A percentile compares a stretch with the other conserved stretches of the same genome.
Conservation (phyloP, 2,888 invertebrate species). For the Amiota minor region DNA sequence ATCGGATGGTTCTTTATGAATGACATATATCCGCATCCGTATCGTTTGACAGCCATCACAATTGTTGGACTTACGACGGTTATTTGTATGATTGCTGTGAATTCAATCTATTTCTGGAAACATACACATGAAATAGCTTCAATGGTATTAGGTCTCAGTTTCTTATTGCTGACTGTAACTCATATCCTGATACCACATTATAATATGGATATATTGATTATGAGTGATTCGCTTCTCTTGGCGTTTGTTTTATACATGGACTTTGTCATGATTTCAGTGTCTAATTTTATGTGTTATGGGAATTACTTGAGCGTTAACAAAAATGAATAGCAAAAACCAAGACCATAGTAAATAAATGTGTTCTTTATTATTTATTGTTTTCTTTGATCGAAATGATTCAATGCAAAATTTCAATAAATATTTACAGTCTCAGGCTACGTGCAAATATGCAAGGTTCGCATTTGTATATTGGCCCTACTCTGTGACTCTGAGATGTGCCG, state of each 20-base stretch:
- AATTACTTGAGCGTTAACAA: background rate
- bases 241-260: constrained; percentile 44
- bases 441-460: constrained; percentile 19
- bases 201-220: constrained; percentile 33
- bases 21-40: constrained; percentile 39
- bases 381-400: background rate
- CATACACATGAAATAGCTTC: constrained; percentile 34
- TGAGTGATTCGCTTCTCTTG: constrained; percentile 40
- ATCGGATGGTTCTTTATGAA: constrained; percentile 9
- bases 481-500: constrained; percentile 12
- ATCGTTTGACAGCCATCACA: constrained; percentile 25
- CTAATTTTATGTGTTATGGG: constrained; percentile 38
- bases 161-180: constrained; percentile 34
- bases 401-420: background rate
- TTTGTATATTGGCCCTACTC: too few species aligned
- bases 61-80: constrained; percentile 38
- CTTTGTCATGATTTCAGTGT: constrained; percentile 43
- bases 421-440: background rate
- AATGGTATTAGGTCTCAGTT: constrained; percentile 31
- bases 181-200: constrained; percentile 41
- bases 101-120: background rate
- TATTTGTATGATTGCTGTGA: constrained; percentile 5
- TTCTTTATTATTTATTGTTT: background rate
- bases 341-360: background rate
- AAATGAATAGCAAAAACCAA: constrained; percentile 8